Conservation (phyloP, 2,888 invertebrate species). For the Cerastis rubricosa region DNA sequence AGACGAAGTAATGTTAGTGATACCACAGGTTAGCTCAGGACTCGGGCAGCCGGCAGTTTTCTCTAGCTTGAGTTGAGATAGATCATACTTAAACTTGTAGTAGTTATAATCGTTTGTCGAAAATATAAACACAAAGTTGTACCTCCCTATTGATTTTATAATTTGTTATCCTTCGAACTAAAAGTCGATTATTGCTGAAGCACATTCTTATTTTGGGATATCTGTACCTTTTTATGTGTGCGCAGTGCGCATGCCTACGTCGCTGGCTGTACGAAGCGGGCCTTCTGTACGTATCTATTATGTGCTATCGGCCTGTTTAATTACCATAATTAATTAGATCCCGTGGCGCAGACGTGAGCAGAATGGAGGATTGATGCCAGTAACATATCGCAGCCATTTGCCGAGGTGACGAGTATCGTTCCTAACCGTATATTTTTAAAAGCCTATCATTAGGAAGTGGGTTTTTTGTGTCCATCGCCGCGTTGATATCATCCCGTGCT, state of each 20-base stretch:
- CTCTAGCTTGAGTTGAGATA: neutral
- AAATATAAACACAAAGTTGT: neutral
- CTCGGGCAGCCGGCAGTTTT: neutral
- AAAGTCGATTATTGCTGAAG: neutral
- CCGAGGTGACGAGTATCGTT: conserved; percentile 82
- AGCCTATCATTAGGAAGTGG: conserved; percentile 86
- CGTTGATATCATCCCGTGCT: conserved; percentile 78
- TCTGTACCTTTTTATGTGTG: neutral
- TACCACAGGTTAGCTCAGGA: neutral
- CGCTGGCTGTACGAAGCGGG: neutral
- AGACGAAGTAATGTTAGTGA: too few relatives aligned
- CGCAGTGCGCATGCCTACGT: neutral
- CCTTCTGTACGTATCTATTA: conserved; percentile 16
- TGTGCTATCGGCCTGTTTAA: conserved; percentile 81
- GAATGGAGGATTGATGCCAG: conserved; percentile 88
- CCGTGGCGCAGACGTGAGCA: conserved; percentile 85
- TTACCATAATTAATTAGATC: conserved; percentile 90
- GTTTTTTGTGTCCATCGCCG: conserved; percentile 79
- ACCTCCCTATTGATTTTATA: neutral
- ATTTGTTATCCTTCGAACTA: neutral
- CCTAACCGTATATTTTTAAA: conserved; percentile 80
- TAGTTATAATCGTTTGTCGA: neutral
- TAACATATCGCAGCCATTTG: conserved; percentile 88
- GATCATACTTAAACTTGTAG: neutral
- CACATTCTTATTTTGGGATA: neutral